Evolutionary conservation across 1,140 invertebrate species (phyloP).

Genomic region (Neodiprion fabricii): DNA sequence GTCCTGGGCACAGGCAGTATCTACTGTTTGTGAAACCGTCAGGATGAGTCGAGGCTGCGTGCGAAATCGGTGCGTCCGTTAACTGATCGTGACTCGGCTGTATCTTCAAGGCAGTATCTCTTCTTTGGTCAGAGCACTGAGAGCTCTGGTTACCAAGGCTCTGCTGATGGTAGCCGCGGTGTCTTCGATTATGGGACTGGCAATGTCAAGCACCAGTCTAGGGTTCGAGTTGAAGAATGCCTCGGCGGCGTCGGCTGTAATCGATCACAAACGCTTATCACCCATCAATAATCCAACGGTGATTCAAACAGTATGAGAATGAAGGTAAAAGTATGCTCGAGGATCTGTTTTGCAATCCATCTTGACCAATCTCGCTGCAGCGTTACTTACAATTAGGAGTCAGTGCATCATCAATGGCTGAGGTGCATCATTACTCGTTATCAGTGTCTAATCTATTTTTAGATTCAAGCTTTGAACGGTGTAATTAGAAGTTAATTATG

Average conservation of each 20-base stretch:
- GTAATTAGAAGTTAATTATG: no score
- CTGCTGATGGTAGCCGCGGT: constrained; percentile 67
- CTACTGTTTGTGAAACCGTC: no score
- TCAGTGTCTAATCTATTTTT: no score
- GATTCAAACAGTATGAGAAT: not conserved
- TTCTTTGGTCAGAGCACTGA: constrained; percentile 64
- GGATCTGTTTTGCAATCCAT: not conserved
- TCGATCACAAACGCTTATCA: not conserved
- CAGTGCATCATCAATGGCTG: no score
- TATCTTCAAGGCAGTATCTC: constrained; percentile 62
- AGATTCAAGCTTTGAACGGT: no score
- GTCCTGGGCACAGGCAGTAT: no score
- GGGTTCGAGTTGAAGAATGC: constrained; percentile 76
- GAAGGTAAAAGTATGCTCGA: not conserved
- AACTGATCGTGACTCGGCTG: no score
- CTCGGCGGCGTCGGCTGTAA: constrained; percentile 66
- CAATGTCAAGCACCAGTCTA: constrained; percentile 70
- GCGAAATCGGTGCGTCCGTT: no score
- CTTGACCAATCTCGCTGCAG: not conserved
- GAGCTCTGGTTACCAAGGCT: constrained; percentile 66
- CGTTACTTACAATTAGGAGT: not conserved
- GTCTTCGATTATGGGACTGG: constrained; percentile 75
- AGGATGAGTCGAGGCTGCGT: no score
- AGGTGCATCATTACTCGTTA: no score
- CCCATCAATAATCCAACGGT: not conserved